A percentile compares a stretch with the other conserved stretches of the same genome.
phyloP scores from a whole-genome alignment of 30 jellyfish, hydroid and myxozoan genomes.

The Aurelia sp. region DNA sequence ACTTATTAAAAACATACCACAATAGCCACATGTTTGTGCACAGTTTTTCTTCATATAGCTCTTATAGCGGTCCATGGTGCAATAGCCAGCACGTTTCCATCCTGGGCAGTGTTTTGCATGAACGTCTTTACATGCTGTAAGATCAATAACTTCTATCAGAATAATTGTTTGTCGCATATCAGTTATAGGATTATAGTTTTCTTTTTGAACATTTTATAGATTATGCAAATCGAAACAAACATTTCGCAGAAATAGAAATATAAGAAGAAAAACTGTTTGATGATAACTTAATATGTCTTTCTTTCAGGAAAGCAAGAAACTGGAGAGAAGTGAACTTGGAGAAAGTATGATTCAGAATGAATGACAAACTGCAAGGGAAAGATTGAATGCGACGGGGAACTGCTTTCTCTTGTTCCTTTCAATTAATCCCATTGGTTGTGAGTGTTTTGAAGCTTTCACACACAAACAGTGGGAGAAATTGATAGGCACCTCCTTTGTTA shows the following conservation, averaged over 20 bases:
- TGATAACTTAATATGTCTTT: no score
- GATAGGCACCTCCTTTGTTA: no score
- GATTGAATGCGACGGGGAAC: neutral
- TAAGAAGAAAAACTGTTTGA: neutral
- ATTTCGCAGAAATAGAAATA: neutral
- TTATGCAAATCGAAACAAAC: neutral
- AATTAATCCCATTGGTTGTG: no score
- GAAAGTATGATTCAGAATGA: neutral
- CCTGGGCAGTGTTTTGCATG: slow-evolving; percentile 18
- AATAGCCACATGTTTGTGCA: slow-evolving; percentile 44
- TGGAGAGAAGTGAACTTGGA: neutral
- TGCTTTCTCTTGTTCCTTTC: neutral
- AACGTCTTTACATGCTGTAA: slow-evolving; percentile 25
- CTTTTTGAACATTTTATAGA: no score
- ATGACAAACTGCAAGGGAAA: neutral
- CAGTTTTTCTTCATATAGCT: slow-evolving; percentile 41
- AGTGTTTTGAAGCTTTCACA: no score
- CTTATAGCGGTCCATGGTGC: slow-evolving; percentile 12
- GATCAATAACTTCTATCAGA: neutral
- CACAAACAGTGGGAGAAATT: no score
- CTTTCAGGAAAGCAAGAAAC: neutral
- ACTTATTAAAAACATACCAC: slow-evolving; percentile 7
- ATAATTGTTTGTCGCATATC: neutral
- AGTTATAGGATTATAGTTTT: no score
- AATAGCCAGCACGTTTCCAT: slow-evolving; percentile 43